A percentile compares a stretch with the other conserved stretches of the same genome.
Conservation (phyloP, 2,797 vertebrate species). For the Micropoecilia bifurca region DNA sequence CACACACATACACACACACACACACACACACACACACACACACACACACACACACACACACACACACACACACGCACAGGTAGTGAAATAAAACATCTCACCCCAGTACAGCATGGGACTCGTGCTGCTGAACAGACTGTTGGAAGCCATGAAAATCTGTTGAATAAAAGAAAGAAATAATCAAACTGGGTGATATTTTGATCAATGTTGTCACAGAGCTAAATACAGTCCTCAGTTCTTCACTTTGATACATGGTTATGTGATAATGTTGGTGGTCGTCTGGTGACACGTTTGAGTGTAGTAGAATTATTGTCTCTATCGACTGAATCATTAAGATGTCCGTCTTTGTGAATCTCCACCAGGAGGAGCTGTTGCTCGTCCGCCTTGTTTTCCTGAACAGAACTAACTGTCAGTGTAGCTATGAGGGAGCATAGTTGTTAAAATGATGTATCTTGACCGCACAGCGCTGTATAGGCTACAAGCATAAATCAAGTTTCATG, state of each 20-base stretch:
- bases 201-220: not conserved
- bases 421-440: not conserved
- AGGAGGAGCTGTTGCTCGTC: too few relatives aligned
- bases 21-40: not conserved
- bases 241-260: not conserved
- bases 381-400: too few relatives aligned
- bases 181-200: not conserved
- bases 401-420: too few relatives aligned
- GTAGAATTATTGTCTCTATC: not conserved
- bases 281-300: not conserved
- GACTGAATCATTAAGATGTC: too few relatives aligned
- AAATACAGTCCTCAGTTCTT: not conserved
- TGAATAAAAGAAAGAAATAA: conserved; percentile 21
- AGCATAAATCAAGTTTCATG: not conserved
- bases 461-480: not conserved
- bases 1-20: conserved; percentile 20
- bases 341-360: too few relatives aligned
- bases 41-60: conserved; percentile 19
- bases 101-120: conserved; percentile 87
- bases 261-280: not conserved
- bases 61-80: not conserved
- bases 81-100: conserved; percentile 74
- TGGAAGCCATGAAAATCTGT: conserved; percentile 90
- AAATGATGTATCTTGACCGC: not conserved
- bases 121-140: conserved; percentile 87